phyloP scores from a whole-genome alignment of 2,797 vertebrate species.

The Mionectes olivaceus region DNA sequence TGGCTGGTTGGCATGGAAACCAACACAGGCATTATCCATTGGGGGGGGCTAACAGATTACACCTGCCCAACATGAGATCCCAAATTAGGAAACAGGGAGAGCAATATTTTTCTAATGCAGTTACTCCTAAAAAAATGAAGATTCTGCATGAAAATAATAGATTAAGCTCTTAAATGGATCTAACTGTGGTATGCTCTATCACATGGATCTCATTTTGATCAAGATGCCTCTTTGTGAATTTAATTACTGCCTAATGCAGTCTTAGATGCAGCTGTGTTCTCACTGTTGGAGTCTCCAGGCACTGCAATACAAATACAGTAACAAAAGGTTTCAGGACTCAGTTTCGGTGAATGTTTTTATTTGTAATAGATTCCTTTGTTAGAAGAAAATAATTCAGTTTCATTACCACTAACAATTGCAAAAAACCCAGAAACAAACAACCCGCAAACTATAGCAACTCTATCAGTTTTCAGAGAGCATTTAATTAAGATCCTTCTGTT shows the following conservation, averaged over 20 bases:
- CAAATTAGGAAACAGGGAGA: neutral
- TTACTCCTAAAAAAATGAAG: neutral
- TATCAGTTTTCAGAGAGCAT: neutral
- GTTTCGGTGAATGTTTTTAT: neutral
- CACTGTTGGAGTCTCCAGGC: neutral
- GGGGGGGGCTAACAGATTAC: neutral
- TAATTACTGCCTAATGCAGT: neutral
- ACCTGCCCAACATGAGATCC: neutral
- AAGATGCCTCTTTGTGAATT: neutral
- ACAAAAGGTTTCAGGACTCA: neutral
- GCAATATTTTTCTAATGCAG: neutral
- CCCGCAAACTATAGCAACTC: neutral
- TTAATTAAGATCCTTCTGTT: neutral
- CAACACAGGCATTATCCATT: rapidly evolving
- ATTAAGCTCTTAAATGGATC: neutral
- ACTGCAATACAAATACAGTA: neutral
- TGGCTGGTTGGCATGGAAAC: neutral
- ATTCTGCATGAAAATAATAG: neutral
- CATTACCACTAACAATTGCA: neutral
- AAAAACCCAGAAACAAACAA: neutral
- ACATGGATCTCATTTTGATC: neutral
- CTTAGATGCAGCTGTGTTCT: neutral
- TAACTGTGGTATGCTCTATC: neutral
- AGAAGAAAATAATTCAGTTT: neutral
- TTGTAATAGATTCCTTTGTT: neutral